Evolutionary conservation across 2,797 vertebrate species (phyloP), one percentile per base, ranked within the genome.

Genomic region (Thunnus albacares): DNA sequence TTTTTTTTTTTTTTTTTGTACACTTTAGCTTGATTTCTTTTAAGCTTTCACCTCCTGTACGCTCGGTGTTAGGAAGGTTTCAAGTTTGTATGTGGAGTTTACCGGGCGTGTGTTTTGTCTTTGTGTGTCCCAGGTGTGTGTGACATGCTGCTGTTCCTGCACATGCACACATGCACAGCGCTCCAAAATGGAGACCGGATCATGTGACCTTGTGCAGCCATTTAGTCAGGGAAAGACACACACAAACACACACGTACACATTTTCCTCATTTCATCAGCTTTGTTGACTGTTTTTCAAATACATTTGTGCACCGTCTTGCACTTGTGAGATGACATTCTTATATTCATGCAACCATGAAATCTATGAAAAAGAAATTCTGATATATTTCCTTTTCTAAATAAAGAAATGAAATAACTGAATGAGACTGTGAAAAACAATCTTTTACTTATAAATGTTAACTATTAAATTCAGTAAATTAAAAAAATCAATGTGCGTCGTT

Each of bases 131-230:
- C 62, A 78, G 72, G 77, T 80, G 45, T 33, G 59, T 15, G 30
- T 65, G 64, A 56, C 15, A 43, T 47, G 57, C 62, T 59, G 55
- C 57, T 75, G 61, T 51, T 84, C 62, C 68, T 84, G 83, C 69
- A 71, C 77, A 30, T 8, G 8, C 56, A 57, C 24, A 71, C 71
- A 51, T 61, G 67, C 69, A 62, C 65, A 56, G 47, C 56, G 56
- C 88, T 85, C 61, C 79, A 78, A 94, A 92, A 94, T 93, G 92
- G 91, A 91, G 88, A 82, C 83, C 64, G 41, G 10, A 75, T 87
- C 90, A 92, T 61, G 82, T 92, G 92, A 91, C 85, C 76, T 70
- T 84, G 77, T 79, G 82, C 87, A 84, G 77, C 85, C 82, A 87
- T 89, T 84, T 89, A 79, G 35, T 65, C 58, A 28, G 24, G 14